Percentiles rank a stretch among this genome's conserved stretches.
Evolutionary conservation across 2,113 vertebrate genomes (phyloP).

Genomic region (pig (Sus scrofa)): T2T-Sscrofa CM000817.6:135926001-135926500

Average conservation of each 20-base stretch:
- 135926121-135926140: neutral
- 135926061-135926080: neutral
- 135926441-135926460: neutral
- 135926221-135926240: neutral
- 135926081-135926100: conserved; percentile 20
- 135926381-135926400: neutral
- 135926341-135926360: neutral
- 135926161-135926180: conserved; percentile 28
- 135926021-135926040: neutral
- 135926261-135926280: neutral
- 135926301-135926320: neutral
- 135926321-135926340: neutral
- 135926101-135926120: neutral
- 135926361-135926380: neutral
- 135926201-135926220: neutral
- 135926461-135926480: conserved; percentile 1
- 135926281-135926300: conserved; percentile 25
- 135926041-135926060: neutral
- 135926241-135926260: neutral
- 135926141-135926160: neutral
- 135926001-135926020: neutral
- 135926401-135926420: neutral
- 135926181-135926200: neutral
- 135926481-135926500: neutral
- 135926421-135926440: neutral